Evolutionary conservation across 35 echinoderm and acorn worm genomes (phyloP), one percentile per base, ranked within the genome.

Genomic region (Strongylocentrotus purpuratus): DNA sequence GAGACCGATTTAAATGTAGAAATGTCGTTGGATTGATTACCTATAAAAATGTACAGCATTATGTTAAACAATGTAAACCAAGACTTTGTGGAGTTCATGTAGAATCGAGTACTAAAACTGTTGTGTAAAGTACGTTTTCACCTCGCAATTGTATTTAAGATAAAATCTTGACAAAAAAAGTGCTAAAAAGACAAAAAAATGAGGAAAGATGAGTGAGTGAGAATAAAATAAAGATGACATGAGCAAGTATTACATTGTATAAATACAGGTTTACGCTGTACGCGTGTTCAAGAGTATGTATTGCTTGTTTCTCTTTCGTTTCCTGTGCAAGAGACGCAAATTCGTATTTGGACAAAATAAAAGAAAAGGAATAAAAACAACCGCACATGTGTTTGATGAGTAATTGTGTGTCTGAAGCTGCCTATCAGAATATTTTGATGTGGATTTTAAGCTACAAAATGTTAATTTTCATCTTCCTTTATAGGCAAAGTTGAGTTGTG

Each of bases 321-420:
- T 78, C 22, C 65, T 22, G 65, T 28, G 65, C 65, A n/a, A 78
- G 65, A 78, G 65, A 78, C 65, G 65, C 65, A 28, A 78, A 78
- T 78, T 78, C 65, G 65, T 78, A 78, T 78, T 78, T 78, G 65
- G 65, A 78, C 65, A 78, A 78, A 78, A 78, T 78, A 78, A 78
- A 78, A 22, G 65, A n/a, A 78, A 78, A 78, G 65, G 65, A 78
- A 70, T 70, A 70, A 70, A 78, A 78, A 78, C 20, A 78, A 78
- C 9, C 1, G 15, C 50, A 55, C 10, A 9, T 13, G 50, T 11
- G 9, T 55, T 10, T 55, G 10, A 55, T 55, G 50, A 55, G 50
- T 55, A 55, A 10, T 55, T 55, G 50, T 14, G 50, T 55, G 50
- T 55, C 50, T 10, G 1, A 55, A 55, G 10, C 50, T 55, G 50